A percentile compares a stretch with the other conserved stretches of the same genome.
phyloP scores from a whole-genome alignment of 2,888 invertebrate species.

The Amiota minor region DNA sequence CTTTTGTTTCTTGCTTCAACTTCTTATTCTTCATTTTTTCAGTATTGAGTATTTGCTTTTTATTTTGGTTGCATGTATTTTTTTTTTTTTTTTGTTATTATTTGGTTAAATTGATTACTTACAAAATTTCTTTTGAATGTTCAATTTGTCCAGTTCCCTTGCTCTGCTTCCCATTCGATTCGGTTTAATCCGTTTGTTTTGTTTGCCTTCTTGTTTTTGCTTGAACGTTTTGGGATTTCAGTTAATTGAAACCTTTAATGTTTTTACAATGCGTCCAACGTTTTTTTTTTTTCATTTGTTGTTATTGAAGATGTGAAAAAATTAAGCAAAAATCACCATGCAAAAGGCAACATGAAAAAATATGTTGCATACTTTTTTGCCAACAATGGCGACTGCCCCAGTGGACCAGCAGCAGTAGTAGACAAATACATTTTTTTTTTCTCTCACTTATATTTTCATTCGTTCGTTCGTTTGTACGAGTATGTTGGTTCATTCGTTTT shows the following conservation, averaged over 20 bases:
- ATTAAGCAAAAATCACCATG: constrained; percentile 36
- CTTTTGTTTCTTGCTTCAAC: not conserved
- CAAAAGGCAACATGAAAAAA: constrained; percentile 30
- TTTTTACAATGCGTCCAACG: constrained; percentile 49
- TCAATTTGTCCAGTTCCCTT: not conserved
- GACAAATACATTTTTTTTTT: too few species aligned
- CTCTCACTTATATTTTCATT: too few species aligned
- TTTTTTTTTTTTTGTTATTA: not conserved
- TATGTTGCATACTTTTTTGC: constrained; percentile 37
- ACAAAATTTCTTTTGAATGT: constrained; percentile 47
- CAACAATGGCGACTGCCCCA: constrained; percentile 21
- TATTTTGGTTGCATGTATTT: not conserved
- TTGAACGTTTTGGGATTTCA: constrained; percentile 51
- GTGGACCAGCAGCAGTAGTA: constrained; percentile 1
- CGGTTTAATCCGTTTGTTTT: constrained; percentile 28
- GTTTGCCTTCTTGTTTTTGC: constrained; percentile 28
- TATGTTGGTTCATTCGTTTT: too few species aligned
- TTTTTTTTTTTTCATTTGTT: constrained; percentile 38
- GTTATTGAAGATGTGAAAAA: constrained; percentile 29
- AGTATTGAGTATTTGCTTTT: not conserved
- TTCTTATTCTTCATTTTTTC: not conserved
- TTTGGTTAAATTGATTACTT: constrained; percentile 57
- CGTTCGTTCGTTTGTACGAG: too few species aligned
- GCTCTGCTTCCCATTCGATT: too few species aligned
- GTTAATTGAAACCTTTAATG: constrained; percentile 66